A percentile compares a stretch with the other conserved stretches of the same genome.
phyloP scores from a whole-genome alignment of 2,888 invertebrate genomes.

The Diaprepes abbreviatus region DNA sequence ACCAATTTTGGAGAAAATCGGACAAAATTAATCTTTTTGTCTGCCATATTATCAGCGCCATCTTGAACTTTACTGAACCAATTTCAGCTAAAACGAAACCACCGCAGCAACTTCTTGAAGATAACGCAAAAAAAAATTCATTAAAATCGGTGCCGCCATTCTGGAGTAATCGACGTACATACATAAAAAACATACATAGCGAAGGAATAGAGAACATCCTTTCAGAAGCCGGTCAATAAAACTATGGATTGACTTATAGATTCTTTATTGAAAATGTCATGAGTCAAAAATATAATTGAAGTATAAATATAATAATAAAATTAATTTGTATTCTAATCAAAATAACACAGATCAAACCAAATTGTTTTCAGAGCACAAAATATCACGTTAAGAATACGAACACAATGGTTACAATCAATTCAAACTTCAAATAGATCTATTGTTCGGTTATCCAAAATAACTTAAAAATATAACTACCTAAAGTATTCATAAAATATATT shows the following conservation, averaged over 20 bases:
- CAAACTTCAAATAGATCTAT: background rate
- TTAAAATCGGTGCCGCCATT: too few relatives aligned
- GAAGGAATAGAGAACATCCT: too few relatives aligned
- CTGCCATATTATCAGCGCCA: too few relatives aligned
- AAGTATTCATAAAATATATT: background rate
- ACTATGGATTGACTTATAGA: background rate
- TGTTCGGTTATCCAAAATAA: background rate
- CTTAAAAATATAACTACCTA: background rate
- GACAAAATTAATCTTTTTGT: too few relatives aligned
- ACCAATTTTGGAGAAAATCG: too few relatives aligned
- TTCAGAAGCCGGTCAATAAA: too few relatives aligned
- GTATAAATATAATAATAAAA: constrained; percentile 7
- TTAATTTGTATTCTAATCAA: background rate
- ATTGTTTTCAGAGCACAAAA: background rate
- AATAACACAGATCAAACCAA: constrained; percentile 23
- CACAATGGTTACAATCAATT: background rate
- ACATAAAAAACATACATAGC: too few relatives aligned
- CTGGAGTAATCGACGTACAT: too few relatives aligned
- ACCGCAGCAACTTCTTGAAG: too few relatives aligned
- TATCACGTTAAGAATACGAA: constrained; percentile 13
- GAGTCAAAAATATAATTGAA: constrained; percentile 2
- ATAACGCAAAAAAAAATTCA: too few relatives aligned
- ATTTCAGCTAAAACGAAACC: too few relatives aligned
- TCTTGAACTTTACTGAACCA: too few relatives aligned
- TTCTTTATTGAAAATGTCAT: constrained; percentile 19